A percentile compares a stretch with the other conserved stretches of the same genome.
These are phyloP conservation scores for Pogonognathellus flavescens DNA, from an alignment of 1,140 invertebrate genomes.

Conservation along the genomic window DNA sequence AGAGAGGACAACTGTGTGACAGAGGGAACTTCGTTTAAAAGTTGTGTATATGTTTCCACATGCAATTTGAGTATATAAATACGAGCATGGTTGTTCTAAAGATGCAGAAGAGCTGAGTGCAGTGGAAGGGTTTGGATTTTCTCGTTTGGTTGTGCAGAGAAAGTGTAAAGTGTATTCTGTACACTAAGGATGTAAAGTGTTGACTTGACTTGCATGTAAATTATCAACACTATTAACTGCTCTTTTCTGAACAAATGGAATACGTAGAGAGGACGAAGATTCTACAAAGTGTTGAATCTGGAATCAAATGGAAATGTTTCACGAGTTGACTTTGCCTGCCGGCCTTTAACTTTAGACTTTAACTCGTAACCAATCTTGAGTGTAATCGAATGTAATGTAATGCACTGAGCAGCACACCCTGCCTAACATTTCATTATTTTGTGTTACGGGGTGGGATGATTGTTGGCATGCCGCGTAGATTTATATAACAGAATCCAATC, in stretches of 20 bases:
- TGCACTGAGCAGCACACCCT: slow-evolving; percentile 30
- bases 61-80: too few species aligned
- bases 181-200: slow-evolving; percentile 32
- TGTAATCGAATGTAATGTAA: slow-evolving; percentile 49
- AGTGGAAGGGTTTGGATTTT: too few species aligned
- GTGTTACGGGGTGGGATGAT: slow-evolving; percentile 38
- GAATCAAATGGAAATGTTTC: slow-evolving; percentile 56
- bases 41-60: too few species aligned
- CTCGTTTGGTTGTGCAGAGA: background rate
- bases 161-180: slow-evolving; percentile 10
- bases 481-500: slow-evolving; percentile 23
- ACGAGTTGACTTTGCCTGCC: slow-evolving; percentile 18
- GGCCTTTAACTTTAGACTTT: slow-evolving; percentile 46
- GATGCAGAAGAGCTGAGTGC: too few species aligned
- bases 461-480: background rate
- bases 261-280: slow-evolving; percentile 14
- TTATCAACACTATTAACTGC: slow-evolving; percentile 54
- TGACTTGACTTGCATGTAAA: slow-evolving; percentile 56
- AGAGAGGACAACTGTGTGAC: too few species aligned
- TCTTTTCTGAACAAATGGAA: slow-evolving; percentile 37
- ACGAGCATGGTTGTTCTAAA: too few species aligned
- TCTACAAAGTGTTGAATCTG: slow-evolving; percentile 36
- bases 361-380: slow-evolving; percentile 48
- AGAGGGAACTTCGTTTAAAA: too few species aligned
- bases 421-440: slow-evolving; percentile 54